Conservation (phyloP, 2,888 invertebrate genomes). For the Ramazzottius varieornatus region DNA sequence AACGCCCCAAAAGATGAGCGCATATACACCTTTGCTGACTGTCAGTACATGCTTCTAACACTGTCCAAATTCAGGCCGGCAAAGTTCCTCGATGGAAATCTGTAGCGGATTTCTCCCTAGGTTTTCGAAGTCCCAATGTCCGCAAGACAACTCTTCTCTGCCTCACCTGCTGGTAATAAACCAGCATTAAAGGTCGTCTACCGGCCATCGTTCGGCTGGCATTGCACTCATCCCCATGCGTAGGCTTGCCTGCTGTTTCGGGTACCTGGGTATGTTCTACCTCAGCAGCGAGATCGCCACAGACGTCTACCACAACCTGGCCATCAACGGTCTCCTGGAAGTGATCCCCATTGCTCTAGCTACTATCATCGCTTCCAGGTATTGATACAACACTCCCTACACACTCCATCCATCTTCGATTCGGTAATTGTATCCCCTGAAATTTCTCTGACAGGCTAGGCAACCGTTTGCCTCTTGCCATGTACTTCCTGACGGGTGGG, state of each 20-base stretch:
- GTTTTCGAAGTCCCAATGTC: constrained; percentile 5
- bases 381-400: neutral
- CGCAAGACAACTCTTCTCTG: constrained; percentile 5
- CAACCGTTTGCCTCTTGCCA: neutral
- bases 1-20: neutral
- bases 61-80: too few species aligned
- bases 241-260: neutral
- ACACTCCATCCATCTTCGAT: neutral
- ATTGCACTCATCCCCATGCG: neutral
- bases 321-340: constrained; percentile 5
- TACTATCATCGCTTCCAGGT: neutral
- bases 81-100: too few species aligned
- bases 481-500: constrained; percentile 7
- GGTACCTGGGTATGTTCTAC: neutral
- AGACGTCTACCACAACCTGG: constrained; percentile 5
- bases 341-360: neutral
- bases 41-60: too few species aligned
- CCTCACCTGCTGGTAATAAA: constrained; percentile 5
- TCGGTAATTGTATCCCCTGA: neutral
- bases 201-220: neutral
- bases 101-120: too few species aligned
- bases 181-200: neutral
- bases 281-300: neutral
- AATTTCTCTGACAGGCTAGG: constrained; percentile 7
- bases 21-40: constrained; percentile 4